Evolutionary conservation across 2,888 invertebrate genomes (phyloP).

Genomic region (Eupelmus urozonus): DNA sequence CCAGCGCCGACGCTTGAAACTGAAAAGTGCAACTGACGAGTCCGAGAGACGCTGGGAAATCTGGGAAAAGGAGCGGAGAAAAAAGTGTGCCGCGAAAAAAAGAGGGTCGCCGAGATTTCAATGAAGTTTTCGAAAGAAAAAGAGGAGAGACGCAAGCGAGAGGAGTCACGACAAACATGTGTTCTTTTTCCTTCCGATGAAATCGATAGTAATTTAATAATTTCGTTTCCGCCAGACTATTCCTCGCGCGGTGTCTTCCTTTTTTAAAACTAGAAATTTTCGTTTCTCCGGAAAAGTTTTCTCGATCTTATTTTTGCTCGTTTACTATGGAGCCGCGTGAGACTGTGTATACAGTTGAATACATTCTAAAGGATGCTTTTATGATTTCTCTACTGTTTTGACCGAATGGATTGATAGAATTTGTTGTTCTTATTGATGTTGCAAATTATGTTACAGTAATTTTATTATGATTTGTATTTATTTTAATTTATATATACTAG

Average conservation of each 20-base stretch:
- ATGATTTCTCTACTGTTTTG: not conserved
- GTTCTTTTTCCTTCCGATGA: slow-evolving; percentile 40
- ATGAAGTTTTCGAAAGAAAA: slow-evolving; percentile 1
- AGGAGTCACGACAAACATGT: slow-evolving; percentile 36
- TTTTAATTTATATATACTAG: not conserved
- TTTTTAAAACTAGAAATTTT: slow-evolving; percentile 41
- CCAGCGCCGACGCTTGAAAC: slow-evolving; percentile 5
- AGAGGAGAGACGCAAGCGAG: not conserved
- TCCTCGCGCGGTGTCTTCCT: not conserved
- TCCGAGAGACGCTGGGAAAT: slow-evolving; percentile 15
- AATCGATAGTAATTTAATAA: slow-evolving; percentile 56
- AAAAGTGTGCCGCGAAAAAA: not conserved
- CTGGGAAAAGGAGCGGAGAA: slow-evolving; percentile 13
- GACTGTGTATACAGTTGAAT: slow-evolving; percentile 20
- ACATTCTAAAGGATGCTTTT: not conserved
- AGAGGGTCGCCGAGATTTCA: not conserved
- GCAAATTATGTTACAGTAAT: not conserved
- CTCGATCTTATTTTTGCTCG: slow-evolving; percentile 18
- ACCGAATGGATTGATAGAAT: not conserved
- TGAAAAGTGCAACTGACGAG: slow-evolving; percentile 40
- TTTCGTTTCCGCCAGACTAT: slow-evolving; percentile 35
- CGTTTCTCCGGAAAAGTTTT: slow-evolving; percentile 21
- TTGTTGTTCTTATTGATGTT: not conserved
- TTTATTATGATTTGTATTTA: not conserved
- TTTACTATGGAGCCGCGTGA: not conserved